Conservation (phyloP, 2,888 invertebrate species). For the Orchestes rusci region DNA sequence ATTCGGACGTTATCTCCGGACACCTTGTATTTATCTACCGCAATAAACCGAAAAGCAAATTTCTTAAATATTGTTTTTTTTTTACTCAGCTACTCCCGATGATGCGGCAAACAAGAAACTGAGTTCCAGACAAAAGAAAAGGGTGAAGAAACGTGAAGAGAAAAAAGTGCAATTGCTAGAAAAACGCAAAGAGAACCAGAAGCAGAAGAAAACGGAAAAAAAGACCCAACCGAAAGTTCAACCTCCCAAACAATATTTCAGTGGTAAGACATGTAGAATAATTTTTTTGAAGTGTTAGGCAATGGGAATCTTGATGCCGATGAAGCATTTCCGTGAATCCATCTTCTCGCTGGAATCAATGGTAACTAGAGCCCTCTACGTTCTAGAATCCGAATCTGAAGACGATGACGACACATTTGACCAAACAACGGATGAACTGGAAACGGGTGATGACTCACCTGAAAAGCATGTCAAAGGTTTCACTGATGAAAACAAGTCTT, state of each 20-base stretch:
- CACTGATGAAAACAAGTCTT: conserved; percentile 64
- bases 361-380: too few relatives aligned
- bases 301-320: too few relatives aligned
- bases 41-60: neutral
- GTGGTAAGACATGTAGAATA: too few relatives aligned
- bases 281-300: conserved; percentile 1
- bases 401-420: conserved; percentile 34
- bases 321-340: too few relatives aligned
- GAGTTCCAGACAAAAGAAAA: conserved; percentile 47
- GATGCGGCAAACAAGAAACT: conserved; percentile 51
- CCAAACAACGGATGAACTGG: conserved; percentile 20
- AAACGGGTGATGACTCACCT: conserved; percentile 25
- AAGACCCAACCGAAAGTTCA: conserved; percentile 31
- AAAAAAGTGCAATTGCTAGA: conserved; percentile 32
- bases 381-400: conserved; percentile 30
- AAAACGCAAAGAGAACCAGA: conserved; percentile 29
- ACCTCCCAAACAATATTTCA: conserved; percentile 21
- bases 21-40: neutral
- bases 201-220: conserved; percentile 33
- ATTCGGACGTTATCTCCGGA: too few relatives aligned
- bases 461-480: conserved; percentile 45
- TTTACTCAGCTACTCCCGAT: conserved; percentile 44
- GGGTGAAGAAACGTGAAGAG: conserved; percentile 33
- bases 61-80: neutral
- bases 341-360: too few relatives aligned